Conservation (phyloP, 2,797 vertebrate genomes). For the Helicolenus hilgendorfi region DNA sequence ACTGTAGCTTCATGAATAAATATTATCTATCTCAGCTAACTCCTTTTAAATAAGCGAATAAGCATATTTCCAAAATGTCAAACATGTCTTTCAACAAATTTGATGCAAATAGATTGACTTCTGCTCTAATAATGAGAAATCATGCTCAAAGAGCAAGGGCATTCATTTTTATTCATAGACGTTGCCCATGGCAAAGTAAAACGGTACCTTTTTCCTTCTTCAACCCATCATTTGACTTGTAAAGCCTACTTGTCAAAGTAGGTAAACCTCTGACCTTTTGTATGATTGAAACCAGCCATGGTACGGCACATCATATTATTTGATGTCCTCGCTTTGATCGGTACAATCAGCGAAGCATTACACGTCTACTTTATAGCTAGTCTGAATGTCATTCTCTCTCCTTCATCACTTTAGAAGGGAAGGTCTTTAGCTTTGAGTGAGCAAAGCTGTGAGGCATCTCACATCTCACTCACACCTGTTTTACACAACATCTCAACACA, state of each 20-base stretch:
- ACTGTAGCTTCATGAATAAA: background rate
- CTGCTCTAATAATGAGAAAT: background rate
- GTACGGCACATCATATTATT: slow-evolving; percentile 43
- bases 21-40: background rate
- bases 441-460: slow-evolving; percentile 3
- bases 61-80: background rate
- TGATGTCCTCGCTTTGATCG: slow-evolving; percentile 52
- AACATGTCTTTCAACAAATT: background rate
- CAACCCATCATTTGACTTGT: slow-evolving; percentile 24
- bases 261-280: slow-evolving; percentile 59
- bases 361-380: slow-evolving; percentile 53
- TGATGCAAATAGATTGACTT: background rate
- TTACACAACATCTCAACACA: background rate
- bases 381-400: slow-evolving; percentile 55
- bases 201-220: background rate
- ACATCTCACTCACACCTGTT: slow-evolving; percentile 33
- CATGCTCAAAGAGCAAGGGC: background rate
- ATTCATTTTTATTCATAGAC: background rate
- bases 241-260: slow-evolving; percentile 52
- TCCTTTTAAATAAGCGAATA: background rate
- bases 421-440: slow-evolving; percentile 31
- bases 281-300: slow-evolving; percentile 57
- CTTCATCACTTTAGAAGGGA: slow-evolving; percentile 40
- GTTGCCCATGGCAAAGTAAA: background rate
- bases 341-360: slow-evolving; percentile 58